Base-by-base conservation (phyloP, 2,113 vertebrate species). In the Elaphurus davidianus region DNA sequence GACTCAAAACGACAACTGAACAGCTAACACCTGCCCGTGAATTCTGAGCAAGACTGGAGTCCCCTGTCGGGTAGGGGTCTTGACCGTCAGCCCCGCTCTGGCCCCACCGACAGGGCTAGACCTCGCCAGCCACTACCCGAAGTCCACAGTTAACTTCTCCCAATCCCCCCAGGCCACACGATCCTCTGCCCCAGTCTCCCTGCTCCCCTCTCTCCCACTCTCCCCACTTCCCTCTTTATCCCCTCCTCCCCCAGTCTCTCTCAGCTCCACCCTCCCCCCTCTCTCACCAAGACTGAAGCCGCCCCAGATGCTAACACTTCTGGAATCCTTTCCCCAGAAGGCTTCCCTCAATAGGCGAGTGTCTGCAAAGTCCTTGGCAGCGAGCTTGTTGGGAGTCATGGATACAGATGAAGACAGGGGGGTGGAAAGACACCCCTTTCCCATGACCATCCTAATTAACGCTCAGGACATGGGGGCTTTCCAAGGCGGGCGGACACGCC, bases 361-460 rank as follows among this genome's bases (percentile, higher is more conserved):
- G 78, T 64, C 82, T 55, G 90, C 85, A 90, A 67, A 81, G 28
- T 92, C 71, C 36, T 94, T 71, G 95, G 90, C 97, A 84, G 71
- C 81, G 86, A 54, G 86, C 27, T 40, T 30, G 17, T 3, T 92
- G 82, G 52, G 89, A 93, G 25, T 95, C 60, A 19, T 30, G 94
- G 96, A 57, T 54, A 60, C 62, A 86, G 88, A 57, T 21, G 76
- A 19, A 78, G 62, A 36, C 50, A 4, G 0, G 12, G 36, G 78
- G 25, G 55, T 43, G 93, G 59, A 81, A 92, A 84, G 92, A 88
- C 0, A 81, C 64, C 82, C 92, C 90, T 93, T 98, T 98, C 98
- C 98, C 98, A 98, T 98, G 98, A 98, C 95, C n/a, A 90, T 96
- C 50, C 81, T 67, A 85, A 98, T 98, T 97, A 98, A 87, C 88